Evolutionary conservation across 2,888 invertebrate genomes (phyloP), one percentile per base, ranked within the genome.

Genomic region (Melinaea marsaeus): DNA sequence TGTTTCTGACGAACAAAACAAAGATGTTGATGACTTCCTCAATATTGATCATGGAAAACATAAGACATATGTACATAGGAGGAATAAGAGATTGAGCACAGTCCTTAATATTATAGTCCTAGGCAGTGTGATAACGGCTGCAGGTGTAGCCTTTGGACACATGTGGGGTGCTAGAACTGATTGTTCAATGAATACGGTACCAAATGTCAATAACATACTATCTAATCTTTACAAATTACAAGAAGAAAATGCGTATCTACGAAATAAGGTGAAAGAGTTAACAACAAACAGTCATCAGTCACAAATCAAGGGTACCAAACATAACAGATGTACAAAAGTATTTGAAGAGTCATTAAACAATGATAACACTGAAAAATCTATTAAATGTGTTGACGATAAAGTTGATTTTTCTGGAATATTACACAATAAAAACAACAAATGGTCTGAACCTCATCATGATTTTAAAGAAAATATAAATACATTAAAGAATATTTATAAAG

Each of bases 161-260:
- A 88, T 90, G 83, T 91, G 91, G 91, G 91, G 90, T 56, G 88
- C 83, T 37, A 85, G 80, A 71, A 84, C 90, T 72, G 90, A 91
- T 64, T 91, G 91, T 70, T 72, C 79, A 32, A 68, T 83, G 63
- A 81, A 85, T 54, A 76, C 81, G 56, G 72, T 80, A 63, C 85
- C 89, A 55, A 85, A 89, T 63, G 84, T 91, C 11, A 91, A 90
- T 69, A 88, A 90, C 78, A 84, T 91, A 65, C 71, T 91, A 60
- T 89, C 89, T 13, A 90, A 88, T 72, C 76, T 91, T 55, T 91
- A 91, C 69, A 90, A 91, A 74, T 74, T 91, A 37, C 90, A 91
- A 75, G 89, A 90, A 74, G 91, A 91, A 78, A 91, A 91, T 77
- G 80, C 85, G 60, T 87, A 83, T 73, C 76, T 90, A 68, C 77